Conservation (phyloP, 2,797 vertebrate genomes). For the Morus bassanus region DNA sequence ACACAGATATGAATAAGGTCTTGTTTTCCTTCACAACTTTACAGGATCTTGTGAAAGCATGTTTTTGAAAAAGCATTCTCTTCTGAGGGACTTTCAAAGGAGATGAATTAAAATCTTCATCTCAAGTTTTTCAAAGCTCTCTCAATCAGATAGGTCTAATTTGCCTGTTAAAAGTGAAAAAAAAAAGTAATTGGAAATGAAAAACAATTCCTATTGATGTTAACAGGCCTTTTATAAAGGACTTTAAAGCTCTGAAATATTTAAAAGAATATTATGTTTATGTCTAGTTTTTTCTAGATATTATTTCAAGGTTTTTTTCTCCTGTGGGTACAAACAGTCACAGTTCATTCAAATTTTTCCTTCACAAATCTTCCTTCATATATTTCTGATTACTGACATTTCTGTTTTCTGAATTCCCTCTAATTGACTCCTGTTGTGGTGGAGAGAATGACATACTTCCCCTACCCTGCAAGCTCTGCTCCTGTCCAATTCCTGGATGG, state of each 20-base stretch:
- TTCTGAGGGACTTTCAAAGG: not conserved
- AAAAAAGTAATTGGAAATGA: not conserved
- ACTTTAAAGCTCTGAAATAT: not conserved
- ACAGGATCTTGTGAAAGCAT: not conserved
- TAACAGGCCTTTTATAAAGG: not conserved
- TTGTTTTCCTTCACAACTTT: not conserved
- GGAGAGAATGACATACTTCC: not conserved
- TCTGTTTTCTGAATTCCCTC: not conserved
- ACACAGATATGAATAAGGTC: not conserved
- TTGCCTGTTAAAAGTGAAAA: not conserved
- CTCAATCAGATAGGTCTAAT: not conserved
- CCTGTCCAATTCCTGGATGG: not conserved
- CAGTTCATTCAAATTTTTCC: not conserved
- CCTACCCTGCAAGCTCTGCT: not conserved
- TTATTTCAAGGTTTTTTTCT: not conserved
- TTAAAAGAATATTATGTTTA: not conserved
- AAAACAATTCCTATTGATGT: not conserved
- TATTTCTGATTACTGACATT: not conserved
- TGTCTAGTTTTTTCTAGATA: not conserved
- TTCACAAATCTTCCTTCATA: not conserved
- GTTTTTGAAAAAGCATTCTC: not conserved
- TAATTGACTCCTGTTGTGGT: not conserved
- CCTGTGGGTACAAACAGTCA: not conserved
- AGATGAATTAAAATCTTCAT: not conserved
- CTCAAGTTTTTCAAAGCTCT: not conserved